Percentiles rank a stretch among this genome's conserved stretches.
Evolutionary conservation across 1,140 invertebrate species (phyloP).

Genomic region (Cherax destructor): DNA sequence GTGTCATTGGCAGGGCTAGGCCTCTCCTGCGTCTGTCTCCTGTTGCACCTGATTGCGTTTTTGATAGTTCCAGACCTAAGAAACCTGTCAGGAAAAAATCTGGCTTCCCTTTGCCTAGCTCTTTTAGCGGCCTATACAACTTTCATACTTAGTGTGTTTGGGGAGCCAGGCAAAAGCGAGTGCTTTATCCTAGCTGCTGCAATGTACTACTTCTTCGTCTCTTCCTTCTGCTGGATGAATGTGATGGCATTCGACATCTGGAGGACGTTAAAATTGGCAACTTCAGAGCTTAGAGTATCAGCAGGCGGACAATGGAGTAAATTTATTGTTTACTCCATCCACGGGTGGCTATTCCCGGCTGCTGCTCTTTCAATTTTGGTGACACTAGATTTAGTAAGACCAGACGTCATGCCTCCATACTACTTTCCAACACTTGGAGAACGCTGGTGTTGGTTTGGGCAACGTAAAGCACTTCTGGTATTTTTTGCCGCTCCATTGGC

Average conservation of each 20-base stretch:
- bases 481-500: conserved; percentile 79
- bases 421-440: conserved; percentile 77
- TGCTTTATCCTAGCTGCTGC: conserved; percentile 82
- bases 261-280: conserved; percentile 78
- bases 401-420: conserved; percentile 73
- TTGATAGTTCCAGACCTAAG: conserved; percentile 76
- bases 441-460: conserved; percentile 79
- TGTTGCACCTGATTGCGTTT: conserved; percentile 77
- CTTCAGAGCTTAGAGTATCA: conserved; percentile 77
- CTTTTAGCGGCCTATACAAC: conserved; percentile 76
- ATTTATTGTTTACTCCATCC: conserved; percentile 78
- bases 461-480: conserved; percentile 77
- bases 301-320: conserved; percentile 75
- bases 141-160: conserved; percentile 77
- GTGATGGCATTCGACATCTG: conserved; percentile 96
- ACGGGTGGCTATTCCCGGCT: conserved; percentile 78
- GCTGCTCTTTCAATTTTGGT: conserved; percentile 77
- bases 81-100: conserved; percentile 78
- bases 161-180: conserved; percentile 66
- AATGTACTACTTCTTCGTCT: conserved; percentile 94
- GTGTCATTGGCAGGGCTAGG: conserved; percentile 76
- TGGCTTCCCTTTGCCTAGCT: conserved; percentile 77
- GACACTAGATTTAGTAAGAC: conserved; percentile 76
- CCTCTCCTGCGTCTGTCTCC: conserved; percentile 77
- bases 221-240: conserved; percentile 97